Conservation (phyloP, 2,888 invertebrate species). For the Scrobipalpa costella region DNA sequence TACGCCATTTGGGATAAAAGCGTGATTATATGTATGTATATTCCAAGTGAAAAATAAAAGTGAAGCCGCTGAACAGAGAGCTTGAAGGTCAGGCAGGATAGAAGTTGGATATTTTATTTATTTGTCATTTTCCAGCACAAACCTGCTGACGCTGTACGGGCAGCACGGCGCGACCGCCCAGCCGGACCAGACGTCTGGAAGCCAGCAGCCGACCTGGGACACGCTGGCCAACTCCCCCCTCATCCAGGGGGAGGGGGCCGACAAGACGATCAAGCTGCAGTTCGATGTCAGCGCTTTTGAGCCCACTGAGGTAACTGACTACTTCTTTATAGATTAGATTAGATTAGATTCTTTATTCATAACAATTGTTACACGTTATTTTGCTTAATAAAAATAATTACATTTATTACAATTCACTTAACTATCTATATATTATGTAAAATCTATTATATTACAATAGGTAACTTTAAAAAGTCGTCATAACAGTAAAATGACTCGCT, state of each 20-base stretch:
- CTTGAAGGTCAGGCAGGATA: not conserved
- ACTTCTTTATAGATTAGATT: not conserved
- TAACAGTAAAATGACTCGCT: too few species aligned
- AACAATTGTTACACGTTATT: too few species aligned
- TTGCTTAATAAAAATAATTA: too few species aligned
- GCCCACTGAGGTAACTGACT: slow-evolving; percentile 89
- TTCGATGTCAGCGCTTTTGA: slow-evolving; percentile 97
- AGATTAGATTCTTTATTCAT: too few species aligned
- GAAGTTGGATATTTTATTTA: not conserved
- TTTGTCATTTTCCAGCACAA: not conserved
- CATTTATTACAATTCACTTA: too few species aligned
- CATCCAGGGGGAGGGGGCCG: slow-evolving; percentile 92
- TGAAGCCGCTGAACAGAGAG: too few species aligned
- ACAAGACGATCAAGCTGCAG: slow-evolving; percentile 92
- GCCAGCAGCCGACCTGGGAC: slow-evolving; percentile 39
- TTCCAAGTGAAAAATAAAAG: too few species aligned
- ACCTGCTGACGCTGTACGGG: slow-evolving; percentile 4
- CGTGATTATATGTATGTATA: too few species aligned
- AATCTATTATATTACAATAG: too few species aligned
- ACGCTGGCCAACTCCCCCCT: slow-evolving; percentile 85
- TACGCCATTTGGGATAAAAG: too few species aligned
- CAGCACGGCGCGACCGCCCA: not conserved
- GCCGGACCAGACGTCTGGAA: not conserved
- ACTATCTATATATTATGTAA: too few species aligned
- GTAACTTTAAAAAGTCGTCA: too few species aligned